Percentiles rank a stretch among this genome's conserved stretches.
Evolutionary conservation across 2,797 vertebrate genomes (phyloP).

Genomic region (Cirrhinus molitorella): DNA sequence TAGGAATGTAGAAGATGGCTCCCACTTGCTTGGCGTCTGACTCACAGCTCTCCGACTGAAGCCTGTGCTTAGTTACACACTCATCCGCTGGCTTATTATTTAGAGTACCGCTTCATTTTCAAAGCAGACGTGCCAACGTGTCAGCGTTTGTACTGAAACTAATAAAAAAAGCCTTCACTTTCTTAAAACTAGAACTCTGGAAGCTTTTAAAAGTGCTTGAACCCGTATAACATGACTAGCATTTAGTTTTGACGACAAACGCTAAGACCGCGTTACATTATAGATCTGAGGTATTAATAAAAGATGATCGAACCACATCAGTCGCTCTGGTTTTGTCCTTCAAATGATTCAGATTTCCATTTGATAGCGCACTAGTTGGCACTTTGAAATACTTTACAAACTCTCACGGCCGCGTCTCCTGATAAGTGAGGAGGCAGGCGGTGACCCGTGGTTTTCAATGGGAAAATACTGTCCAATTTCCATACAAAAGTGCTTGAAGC

Average conservation of each 20-base stretch:
- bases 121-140: constrained; percentile 30
- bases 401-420: not conserved
- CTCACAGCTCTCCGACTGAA: constrained; percentile 28
- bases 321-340: not conserved
- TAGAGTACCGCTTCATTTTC: constrained; percentile 30
- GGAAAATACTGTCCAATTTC: constrained; percentile 44
- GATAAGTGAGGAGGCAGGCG: constrained; percentile 24
- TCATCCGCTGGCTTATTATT: constrained; percentile 19
- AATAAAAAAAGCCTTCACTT: constrained; percentile 19
- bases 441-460: constrained; percentile 21
- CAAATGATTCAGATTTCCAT: not conserved
- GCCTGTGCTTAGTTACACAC: not conserved
- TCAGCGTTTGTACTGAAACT: constrained; percentile 10
- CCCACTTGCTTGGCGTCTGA: constrained; percentile 12
- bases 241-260: not conserved
- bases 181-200: not conserved
- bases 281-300: not conserved
- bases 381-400: constrained; percentile 12
- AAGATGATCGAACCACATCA: not conserved
- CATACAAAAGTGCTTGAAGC: constrained; percentile 41
- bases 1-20: constrained; percentile 2
- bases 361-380: constrained; percentile 3
- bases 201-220: not conserved
- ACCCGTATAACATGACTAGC: not conserved
- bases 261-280: not conserved